Evolutionary conservation across 2,888 invertebrate species (phyloP), one percentile per base, ranked within the genome.

Genomic region (Perizoma affinitatum): DNA sequence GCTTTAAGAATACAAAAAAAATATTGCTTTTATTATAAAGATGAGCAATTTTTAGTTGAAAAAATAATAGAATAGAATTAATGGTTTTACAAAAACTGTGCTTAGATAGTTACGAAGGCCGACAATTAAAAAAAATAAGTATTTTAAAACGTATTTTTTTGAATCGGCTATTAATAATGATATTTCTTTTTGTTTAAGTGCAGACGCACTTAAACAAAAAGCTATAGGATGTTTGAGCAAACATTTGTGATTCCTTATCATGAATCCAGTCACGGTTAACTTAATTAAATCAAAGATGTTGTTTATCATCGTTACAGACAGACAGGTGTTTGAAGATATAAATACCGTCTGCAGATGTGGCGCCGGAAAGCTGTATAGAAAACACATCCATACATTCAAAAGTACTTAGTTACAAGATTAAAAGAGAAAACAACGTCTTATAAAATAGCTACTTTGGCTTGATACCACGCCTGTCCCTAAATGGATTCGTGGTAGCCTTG

Each of bases 341-440:
- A 59, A 49, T 54, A 43, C 6, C 41, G 42, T 61, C 40, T 52
- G 40, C 6, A 10, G 11, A 40, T 48, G 47, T 57, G 56, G 53
- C 54, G 54, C 54, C 57, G 46, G 54, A 61, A 60, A 55, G 60
- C 43, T 60, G 47, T 50, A 60, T 60, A 60, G 54, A 60, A 54
- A 57, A 40, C 54, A 43, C 54, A 50, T 40, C 61, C 61, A 56
- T 53, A 49, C 44, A 62, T 54, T 51, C 6, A 50, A 58, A 58
- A 62, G 38, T 54, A 54, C 50, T 47, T 44, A 46, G 50, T 61
- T 48, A 43, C 40, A 38, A 47, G 54, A 61, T 57, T 50, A 54
- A 46, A 33, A 9, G 41, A 58, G 46, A 61, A 50, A 50, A 41
- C 44, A 52, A 34, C 36, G 33, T 22, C 42, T 53, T 43, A 38